Evolutionary conservation across 1,140 invertebrate species (phyloP), one percentile per base, ranked within the genome.

Genomic region (Melanaphis sacchari): DNA sequence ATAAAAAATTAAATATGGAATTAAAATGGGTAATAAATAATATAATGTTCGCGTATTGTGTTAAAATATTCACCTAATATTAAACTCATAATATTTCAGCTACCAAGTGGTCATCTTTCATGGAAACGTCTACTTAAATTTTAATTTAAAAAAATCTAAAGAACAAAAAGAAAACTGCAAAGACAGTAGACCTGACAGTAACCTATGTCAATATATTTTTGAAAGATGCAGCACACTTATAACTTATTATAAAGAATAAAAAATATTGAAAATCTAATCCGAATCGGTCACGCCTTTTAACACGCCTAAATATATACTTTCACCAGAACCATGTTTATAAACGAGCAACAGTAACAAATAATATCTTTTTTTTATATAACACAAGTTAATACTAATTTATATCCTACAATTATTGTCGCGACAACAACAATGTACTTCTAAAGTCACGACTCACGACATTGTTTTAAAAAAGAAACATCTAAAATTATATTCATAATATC

Each of bases 291-390:
- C 90, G 90, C 66, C 90, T 91, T 46, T 91, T 91, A 91, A 66
- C 90, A 91, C 66, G 41, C 90, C 90, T 91, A 91, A 91, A 91
- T 49, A 85, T 85, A 88, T 36, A 91, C 90, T 91, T 91, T 91
- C 90, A 91, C 90, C 41, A 31, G 40, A 40, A 90, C 89, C 26
- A 40, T 91, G 66, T 46, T 46, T 81, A 46, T 46, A 81, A 81
- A 81, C 90, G 66, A 76, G 41, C 31, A 40, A 36, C 82, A 91
- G 46, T 49, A 76, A 91, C 18, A 82, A 81, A n/a, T n/a, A 91
- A 49, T 49, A 82, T 91, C 8, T 89, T 81, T 91, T 81, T 91
- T 41, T 43, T 54, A 11, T 59, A 9, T 31, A 91, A 66, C 66
- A n/a, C 66, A 41, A 91, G 41, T 46, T 81, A 91, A 76, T 81